Evolutionary conservation across 2,113 vertebrate species (phyloP).

Genomic region (Daboia siamensis): DNA sequence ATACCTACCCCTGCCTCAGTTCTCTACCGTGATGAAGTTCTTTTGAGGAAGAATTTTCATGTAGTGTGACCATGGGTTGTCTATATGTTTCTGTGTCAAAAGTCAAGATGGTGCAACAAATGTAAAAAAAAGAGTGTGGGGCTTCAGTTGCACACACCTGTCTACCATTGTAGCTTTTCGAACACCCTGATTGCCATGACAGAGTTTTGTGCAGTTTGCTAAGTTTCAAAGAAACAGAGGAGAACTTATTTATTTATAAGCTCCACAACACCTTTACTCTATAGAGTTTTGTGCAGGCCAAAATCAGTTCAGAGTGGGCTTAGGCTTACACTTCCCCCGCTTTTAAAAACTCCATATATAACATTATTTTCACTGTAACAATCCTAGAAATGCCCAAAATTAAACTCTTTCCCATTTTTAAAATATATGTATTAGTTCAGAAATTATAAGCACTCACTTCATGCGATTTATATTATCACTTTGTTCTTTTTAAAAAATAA

Average conservation of each 20-base stretch:
- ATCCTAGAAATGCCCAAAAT: not conserved
- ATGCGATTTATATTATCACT: not conserved
- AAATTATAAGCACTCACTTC: not conserved
- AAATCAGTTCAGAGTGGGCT: not conserved
- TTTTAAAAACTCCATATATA: not conserved
- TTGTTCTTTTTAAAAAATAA: not conserved
- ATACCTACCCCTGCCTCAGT: not conserved
- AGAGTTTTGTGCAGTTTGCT: not conserved
- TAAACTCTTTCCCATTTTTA: not conserved
- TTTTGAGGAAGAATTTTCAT: not conserved
- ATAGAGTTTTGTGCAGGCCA: not conserved
- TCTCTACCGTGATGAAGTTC: not conserved
- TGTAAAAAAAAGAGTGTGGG: not conserved
- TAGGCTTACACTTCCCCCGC: not conserved
- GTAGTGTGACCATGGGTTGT: not conserved
- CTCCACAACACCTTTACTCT: not conserved
- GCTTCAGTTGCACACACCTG: not conserved
- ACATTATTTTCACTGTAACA: not conserved
- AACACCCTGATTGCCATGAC: not conserved
- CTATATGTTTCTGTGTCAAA: not conserved
- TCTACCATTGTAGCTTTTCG: not conserved
- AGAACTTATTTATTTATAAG: not conserved
- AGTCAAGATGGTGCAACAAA: not conserved
- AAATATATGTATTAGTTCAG: not conserved
- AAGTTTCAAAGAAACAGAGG: not conserved